These are phyloP conservation scores for Galaxias olidus DNA, from an alignment of 2,797 vertebrate genomes.

Conservation along the genomic window DNA sequence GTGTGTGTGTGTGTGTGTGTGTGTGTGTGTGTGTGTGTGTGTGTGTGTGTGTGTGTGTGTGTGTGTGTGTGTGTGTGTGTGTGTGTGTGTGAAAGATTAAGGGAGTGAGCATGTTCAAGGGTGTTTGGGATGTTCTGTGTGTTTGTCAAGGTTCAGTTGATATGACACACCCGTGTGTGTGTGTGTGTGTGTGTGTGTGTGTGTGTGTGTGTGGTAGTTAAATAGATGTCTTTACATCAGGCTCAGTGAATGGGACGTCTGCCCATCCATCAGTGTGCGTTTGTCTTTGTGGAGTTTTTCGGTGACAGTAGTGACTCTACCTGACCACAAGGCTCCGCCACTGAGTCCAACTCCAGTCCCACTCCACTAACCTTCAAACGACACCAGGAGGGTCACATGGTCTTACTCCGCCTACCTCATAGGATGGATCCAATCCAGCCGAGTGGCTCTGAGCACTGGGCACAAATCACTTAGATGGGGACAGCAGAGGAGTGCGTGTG, in stretches of 20 bases:
- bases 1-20: slow-evolving; percentile 34
- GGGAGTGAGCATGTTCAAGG: slow-evolving; percentile 18
- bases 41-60: slow-evolving; percentile 32
- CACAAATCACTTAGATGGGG: slow-evolving; percentile 70
- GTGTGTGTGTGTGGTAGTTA: background rate
- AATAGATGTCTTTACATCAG: too few relatives aligned
- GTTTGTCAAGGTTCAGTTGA: slow-evolving; percentile 37
- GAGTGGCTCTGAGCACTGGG: slow-evolving; percentile 55
- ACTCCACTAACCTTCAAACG: slow-evolving; percentile 74
- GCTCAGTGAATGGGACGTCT: too few relatives aligned
- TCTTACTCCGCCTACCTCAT: slow-evolving; percentile 33
- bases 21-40: slow-evolving; percentile 40
- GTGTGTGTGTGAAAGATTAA: slow-evolving; percentile 30
- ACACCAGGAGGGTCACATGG: slow-evolving; percentile 51
- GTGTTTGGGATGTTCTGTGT: slow-evolving; percentile 8
- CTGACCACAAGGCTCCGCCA: slow-evolving; percentile 40
- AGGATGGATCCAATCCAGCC: slow-evolving; percentile 68
- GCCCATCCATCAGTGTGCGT: background rate
- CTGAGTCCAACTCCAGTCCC: too few relatives aligned
- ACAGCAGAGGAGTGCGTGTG: slow-evolving; percentile 7
- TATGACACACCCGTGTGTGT: too few relatives aligned
- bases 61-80: slow-evolving; percentile 16
- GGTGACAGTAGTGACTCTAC: slow-evolving; percentile 28
- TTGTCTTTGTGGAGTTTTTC: slow-evolving; percentile 43
- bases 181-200: background rate